Percentiles rank a stretch among this genome's conserved stretches.
These are phyloP conservation scores for Cydia splendana DNA, from an alignment of 1,140 invertebrate species.

Conservation along the genomic window DNA sequence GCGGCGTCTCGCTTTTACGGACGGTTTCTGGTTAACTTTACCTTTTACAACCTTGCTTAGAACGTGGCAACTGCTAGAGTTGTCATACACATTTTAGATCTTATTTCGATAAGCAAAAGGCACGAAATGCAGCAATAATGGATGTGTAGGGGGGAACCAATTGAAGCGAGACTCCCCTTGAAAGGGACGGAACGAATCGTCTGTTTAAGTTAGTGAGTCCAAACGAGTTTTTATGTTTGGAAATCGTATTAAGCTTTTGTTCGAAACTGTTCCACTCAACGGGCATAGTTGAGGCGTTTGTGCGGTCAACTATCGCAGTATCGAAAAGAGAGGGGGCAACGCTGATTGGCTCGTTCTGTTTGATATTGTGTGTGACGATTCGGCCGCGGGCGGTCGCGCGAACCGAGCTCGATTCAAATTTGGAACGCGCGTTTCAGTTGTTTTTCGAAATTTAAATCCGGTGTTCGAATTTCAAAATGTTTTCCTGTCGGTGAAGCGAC, in stretches of 20 bases:
- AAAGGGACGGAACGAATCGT: conserved; percentile 67
- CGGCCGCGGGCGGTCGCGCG: conserved; percentile 71
- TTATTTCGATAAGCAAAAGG: neutral
- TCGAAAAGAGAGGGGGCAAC: conserved; percentile 74
- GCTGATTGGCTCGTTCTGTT: conserved; percentile 78
- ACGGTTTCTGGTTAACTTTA: conserved; percentile 56
- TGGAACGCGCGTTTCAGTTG: conserved; percentile 40
- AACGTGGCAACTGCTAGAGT: conserved; percentile 51
- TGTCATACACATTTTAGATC: neutral
- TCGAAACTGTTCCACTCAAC: conserved; percentile 78
- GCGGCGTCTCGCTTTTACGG: conserved; percentile 51
- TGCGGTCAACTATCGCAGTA: conserved; percentile 73
- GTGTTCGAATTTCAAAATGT: conserved; percentile 12
- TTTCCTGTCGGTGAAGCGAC: conserved; percentile 15
- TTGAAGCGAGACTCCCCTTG: conserved; percentile 60
- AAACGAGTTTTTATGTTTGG: conserved; percentile 79
- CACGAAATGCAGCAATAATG: conserved; percentile 8
- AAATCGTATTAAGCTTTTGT: conserved; percentile 80
- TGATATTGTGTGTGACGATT: conserved; percentile 78
- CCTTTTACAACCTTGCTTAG: conserved; percentile 53
- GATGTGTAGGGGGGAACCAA: conserved; percentile 55
- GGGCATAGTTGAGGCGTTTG: conserved; percentile 76
- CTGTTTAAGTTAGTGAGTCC: conserved; percentile 74
- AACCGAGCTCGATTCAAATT: conserved; percentile 60
- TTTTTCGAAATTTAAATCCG: conserved; percentile 40